phyloP scores from a whole-genome alignment of 1,140 invertebrate genomes.

The Camponotus pennsylvanicus region DNA sequence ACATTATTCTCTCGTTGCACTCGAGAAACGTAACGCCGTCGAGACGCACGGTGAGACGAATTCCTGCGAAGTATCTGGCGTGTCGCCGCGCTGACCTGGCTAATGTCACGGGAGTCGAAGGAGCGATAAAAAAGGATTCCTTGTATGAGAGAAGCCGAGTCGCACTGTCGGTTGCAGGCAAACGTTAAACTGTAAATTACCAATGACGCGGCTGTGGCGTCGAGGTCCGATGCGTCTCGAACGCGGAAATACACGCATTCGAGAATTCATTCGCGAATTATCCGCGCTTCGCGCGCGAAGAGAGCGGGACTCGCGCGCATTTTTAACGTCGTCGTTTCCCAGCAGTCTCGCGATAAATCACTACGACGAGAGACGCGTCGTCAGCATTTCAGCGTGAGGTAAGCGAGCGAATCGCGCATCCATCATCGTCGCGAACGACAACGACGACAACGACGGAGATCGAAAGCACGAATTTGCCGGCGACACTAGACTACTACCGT shows the following conservation, averaged over 20 bases:
- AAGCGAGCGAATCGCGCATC: constrained; percentile 56
- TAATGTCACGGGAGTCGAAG: constrained; percentile 37
- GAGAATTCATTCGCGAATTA: neutral
- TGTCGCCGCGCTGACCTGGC: constrained; percentile 50
- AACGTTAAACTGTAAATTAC: constrained; percentile 37
- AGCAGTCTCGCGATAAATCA: constrained; percentile 47
- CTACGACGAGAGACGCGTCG: constrained; percentile 13
- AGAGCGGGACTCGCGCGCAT: constrained; percentile 13
- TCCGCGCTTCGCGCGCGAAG: neutral
- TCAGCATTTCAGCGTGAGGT: constrained; percentile 41
- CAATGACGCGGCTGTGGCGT: neutral
- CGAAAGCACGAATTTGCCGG: constrained; percentile 23
- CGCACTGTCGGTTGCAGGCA: neutral
- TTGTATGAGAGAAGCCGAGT: neutral
- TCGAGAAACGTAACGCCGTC: constrained; percentile 1
- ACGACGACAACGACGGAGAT: constrained; percentile 34
- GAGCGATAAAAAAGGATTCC: constrained; percentile 32
- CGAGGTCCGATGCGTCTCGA: neutral
- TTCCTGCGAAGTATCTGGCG: constrained; percentile 50
- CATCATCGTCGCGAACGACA: constrained; percentile 49
- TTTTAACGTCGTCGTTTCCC: constrained; percentile 40
- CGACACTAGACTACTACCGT: neutral
- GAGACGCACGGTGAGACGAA: constrained; percentile 36
- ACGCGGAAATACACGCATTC: constrained; percentile 26
- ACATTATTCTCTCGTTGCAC: constrained; percentile 25